Evolutionary conservation across 2,888 invertebrate species (phyloP), one percentile per base, ranked within the genome.

Genomic region (Thecophora atra): DNA sequence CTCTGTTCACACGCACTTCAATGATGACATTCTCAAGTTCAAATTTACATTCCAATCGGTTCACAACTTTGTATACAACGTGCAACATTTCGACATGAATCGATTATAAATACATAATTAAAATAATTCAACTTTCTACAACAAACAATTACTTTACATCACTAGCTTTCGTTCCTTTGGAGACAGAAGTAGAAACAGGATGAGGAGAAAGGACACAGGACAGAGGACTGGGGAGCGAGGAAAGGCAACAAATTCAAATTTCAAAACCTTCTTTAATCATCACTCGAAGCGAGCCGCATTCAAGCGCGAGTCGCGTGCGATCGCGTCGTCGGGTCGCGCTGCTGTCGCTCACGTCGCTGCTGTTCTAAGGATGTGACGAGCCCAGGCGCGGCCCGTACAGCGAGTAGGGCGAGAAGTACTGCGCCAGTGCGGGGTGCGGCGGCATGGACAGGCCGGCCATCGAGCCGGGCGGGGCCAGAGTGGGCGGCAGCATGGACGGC

Each of bases 361-460:
- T 28, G 42, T 88, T 86, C 88, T 91, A 91, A 83, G 91, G 91
- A 88, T 93, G 93, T 90, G 93, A 91, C 74, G 94, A 92, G 79
- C 94, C 94, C 82, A 95, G 90, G 81, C 94, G 89, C 47, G 94
- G 94, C 3, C 94, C 85, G 83, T 96, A 97, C 75, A 97, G 87
- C 54, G 95, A 92, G 86, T 96, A 96, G 30, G 95, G 95, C 1
- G 95, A 94, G 85, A 96, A 94, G 86, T 94, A 95, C 52, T 94
- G 94, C 5, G 94, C 92, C 78, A 94, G 87, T 24, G 93, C 93
- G 13, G 94, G 93, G 83, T 93, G 93, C 5, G 92, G 91, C 24
- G 91, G 89, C 78, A 93, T 87, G 67, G 91, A 91, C 81, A 92
- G 89, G 1, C 89, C 88, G 37, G 86, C 82, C 70, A 81, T 54